Evolutionary conservation across 2,113 vertebrate species (phyloP).

Genomic region (Odobenus rosmarus): DNA sequence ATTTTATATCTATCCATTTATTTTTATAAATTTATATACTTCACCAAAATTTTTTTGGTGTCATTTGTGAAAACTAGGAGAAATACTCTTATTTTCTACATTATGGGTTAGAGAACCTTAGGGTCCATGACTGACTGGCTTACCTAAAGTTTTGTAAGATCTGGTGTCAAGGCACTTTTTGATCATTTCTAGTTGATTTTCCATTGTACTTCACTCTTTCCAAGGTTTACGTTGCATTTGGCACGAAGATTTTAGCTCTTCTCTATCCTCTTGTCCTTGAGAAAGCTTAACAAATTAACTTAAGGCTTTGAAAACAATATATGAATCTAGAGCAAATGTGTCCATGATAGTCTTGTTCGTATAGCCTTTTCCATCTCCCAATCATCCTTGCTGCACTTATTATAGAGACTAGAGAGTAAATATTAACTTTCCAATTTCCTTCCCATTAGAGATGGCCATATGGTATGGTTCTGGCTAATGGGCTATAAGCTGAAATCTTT

Average conservation of each 20-base stretch:
- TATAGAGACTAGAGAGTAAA: not conserved
- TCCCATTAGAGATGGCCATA: not conserved
- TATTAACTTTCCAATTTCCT: not conserved
- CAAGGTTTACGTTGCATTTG: slow-evolving; percentile 33
- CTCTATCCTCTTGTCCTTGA: not conserved
- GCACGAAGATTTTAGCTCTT: not conserved
- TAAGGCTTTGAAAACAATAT: not conserved
- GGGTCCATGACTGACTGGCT: not conserved
- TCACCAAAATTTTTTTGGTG: not conserved
- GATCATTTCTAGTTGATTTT: not conserved
- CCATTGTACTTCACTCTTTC: not conserved
- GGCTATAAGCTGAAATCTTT: not conserved
- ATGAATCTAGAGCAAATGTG: not conserved
- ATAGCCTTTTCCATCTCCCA: not conserved
- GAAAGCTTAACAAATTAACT: not conserved
- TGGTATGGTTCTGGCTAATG: not conserved
- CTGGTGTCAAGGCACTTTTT: not conserved
- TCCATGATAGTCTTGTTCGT: not conserved
- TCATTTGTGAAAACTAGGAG: not conserved
- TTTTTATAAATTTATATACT: not conserved
- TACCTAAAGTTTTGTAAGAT: not conserved
- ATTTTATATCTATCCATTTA: not conserved
- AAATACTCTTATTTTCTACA: not conserved
- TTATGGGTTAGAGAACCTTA: not conserved
- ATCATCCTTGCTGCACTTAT: not conserved